These are phyloP conservation scores for Globodera rostochiensis DNA, from an alignment of 1,140 invertebrate species.

Conservation along the genomic window DNA sequence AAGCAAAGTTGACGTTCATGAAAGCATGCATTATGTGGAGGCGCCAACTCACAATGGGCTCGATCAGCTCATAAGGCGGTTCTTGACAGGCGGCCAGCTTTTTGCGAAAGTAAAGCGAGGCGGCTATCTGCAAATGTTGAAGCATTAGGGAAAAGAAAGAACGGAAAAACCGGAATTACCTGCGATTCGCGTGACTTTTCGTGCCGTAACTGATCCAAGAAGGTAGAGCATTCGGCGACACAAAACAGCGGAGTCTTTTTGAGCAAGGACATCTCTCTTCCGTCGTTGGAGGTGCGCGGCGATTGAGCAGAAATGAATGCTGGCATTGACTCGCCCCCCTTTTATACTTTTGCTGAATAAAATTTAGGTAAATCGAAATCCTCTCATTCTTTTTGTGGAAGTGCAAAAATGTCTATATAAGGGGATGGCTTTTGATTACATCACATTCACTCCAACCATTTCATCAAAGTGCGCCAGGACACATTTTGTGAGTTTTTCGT, in stretches of 20 bases:
- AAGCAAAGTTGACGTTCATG: neutral
- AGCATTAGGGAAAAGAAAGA: neutral
- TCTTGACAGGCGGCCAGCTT: constrained; percentile 40
- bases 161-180: neutral
- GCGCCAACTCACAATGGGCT: constrained; percentile 20
- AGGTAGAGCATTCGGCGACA: neutral
- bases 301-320: too few species aligned
- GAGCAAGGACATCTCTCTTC: too few species aligned
- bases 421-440: too few species aligned
- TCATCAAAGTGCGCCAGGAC: too few species aligned
- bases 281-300: too few species aligned
- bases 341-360: too few species aligned
- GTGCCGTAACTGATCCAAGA: neutral
- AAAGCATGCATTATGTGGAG: neutral
- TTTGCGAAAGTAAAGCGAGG: constrained; percentile 38
- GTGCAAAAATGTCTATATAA: too few species aligned
- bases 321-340: too few species aligned
- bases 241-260: neutral
- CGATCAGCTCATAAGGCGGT: constrained; percentile 31
- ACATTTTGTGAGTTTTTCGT: too few species aligned
- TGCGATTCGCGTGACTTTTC: neutral
- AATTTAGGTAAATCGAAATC: too few species aligned
- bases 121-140: constrained; percentile 25
- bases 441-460: too few species aligned
- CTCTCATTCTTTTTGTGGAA: too few species aligned